Evolutionary conservation across 2,888 invertebrate genomes (phyloP).

Genomic region (Harpagoxenus sublaevis): DNA sequence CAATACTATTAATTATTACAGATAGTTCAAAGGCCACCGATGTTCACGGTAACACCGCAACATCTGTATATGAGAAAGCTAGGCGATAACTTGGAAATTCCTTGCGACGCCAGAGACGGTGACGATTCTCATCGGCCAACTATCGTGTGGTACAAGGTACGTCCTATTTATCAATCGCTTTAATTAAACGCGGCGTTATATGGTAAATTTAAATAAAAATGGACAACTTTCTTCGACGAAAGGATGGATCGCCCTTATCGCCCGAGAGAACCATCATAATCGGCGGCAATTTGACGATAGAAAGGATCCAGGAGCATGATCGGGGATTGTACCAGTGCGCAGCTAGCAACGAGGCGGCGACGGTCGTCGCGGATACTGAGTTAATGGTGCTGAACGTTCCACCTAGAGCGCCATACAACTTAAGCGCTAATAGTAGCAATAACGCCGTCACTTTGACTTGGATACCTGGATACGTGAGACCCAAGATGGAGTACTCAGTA

Average conservation of each 20-base stretch:
- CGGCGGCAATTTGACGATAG: constrained; percentile 94
- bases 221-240: constrained; percentile 86
- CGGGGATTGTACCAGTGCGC: constrained; percentile 95
- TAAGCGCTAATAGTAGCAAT: constrained; percentile 91
- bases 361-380: constrained; percentile 93
- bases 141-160: constrained; percentile 91
- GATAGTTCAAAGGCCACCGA: constrained; percentile 94
- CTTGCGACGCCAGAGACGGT: constrained; percentile 93
- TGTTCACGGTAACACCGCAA: constrained; percentile 93
- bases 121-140: constrained; percentile 89
- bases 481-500: constrained; percentile 93
- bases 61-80: constrained; percentile 94
- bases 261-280: constrained; percentile 90
- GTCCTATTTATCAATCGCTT: not conserved
- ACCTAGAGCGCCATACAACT: constrained; percentile 96
- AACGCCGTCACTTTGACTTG: constrained; percentile 93
- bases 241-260: constrained; percentile 92
- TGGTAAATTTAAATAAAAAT: not conserved
- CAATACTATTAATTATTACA: constrained; percentile 60
- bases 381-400: constrained; percentile 94
- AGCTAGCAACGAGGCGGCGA: constrained; percentile 95
- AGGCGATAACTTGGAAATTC: constrained; percentile 93
- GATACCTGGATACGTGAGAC: constrained; percentile 93
- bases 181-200: not conserved
- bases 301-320: constrained; percentile 93